phyloP scores from a whole-genome alignment of 2,797 vertebrate genomes.

The Diglossa cyanea region DNA sequence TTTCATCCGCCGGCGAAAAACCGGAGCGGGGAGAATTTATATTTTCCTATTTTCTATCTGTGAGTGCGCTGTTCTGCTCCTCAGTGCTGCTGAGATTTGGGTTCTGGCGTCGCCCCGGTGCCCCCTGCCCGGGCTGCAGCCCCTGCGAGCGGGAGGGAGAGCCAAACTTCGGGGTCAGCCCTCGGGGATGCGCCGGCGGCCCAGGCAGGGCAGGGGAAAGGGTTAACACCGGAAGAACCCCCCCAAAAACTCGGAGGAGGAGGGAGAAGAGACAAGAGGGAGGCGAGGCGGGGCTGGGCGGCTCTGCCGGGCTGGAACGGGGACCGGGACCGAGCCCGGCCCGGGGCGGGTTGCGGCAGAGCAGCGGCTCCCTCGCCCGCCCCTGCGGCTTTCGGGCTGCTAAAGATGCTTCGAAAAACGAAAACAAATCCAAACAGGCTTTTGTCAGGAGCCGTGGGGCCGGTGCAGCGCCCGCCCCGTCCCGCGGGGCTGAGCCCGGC shows the following conservation, averaged over 20 bases:
- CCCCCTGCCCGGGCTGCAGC: slow-evolving; percentile 64
- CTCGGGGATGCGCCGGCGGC: background rate
- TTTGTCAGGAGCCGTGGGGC: background rate
- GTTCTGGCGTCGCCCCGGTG: slow-evolving; percentile 51
- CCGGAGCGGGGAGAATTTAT: rapidly evolving
- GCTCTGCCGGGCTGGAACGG: background rate
- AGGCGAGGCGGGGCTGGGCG: background rate
- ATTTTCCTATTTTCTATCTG: background rate
- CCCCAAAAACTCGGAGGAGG: background rate
- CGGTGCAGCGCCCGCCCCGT: background rate
- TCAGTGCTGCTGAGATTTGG: slow-evolving; percentile 73
- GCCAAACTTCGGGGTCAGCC: background rate
- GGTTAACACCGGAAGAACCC: background rate
- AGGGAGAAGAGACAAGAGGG: background rate
- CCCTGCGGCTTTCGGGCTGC: background rate
- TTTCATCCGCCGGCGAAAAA: background rate
- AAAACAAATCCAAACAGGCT: background rate
- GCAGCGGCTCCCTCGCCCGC: background rate
- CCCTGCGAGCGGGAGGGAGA: background rate
- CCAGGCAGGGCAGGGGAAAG: background rate
- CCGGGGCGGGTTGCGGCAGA: background rate
- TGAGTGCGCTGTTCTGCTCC: background rate
- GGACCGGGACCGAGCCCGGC: background rate
- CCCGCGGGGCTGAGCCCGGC: background rate
- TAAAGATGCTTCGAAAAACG: background rate